Evolutionary conservation across 2,888 invertebrate species (phyloP), one percentile per base, ranked within the genome.

Genomic region (Aleiodes testaceus): DNA sequence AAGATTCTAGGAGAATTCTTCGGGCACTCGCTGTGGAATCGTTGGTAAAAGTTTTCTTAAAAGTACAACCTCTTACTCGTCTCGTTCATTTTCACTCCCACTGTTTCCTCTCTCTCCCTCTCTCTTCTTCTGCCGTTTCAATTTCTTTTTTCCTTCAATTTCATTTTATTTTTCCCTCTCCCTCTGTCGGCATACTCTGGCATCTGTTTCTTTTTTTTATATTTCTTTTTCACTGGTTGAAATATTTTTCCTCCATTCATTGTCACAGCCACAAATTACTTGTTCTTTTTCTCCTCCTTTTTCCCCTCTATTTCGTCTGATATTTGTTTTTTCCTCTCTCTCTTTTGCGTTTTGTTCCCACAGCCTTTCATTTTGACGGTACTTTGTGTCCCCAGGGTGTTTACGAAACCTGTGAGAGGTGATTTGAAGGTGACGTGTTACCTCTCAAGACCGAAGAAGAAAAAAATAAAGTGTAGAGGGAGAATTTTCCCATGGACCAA

Each of bases 1-100:
- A 59, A 16, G 68, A 75, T 72, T 72, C 63, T 70, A 49, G 9
- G 18, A 47, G 64, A 74, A 70, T 71, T 72, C 63, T 72, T 69
- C 63, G 59, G 69, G n/a, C 36, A 61, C 64, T 63, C 44, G 22
- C 49, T 50, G 42, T 45, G 49, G 66, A 72, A 73, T 71, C 61
- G 66, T 50, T 71, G 67, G 68, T 59, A 22, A 45, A 72, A 42
- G 49, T 68, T 68, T 49, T 22, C 16, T 16, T 47, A 66, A 66
- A 66, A 52, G 42, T 66, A 55, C 55, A 52, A 42, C 36, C 59
- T 36, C 53, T 55, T 44, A 22, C 14, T 20, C 14, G 26, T 44
- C 30, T 44, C 45, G 26, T 67, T 55, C 53, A 67, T 67, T 47
- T 30, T 59, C 16, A 26, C 45, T 22, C 16, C 30, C 20, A 44